Percentiles rank a stretch among this genome's conserved stretches.
These are phyloP conservation scores for Pseudobourletiella spinata DNA, from an alignment of 1,140 invertebrate species.

Conservation along the genomic window DNA sequence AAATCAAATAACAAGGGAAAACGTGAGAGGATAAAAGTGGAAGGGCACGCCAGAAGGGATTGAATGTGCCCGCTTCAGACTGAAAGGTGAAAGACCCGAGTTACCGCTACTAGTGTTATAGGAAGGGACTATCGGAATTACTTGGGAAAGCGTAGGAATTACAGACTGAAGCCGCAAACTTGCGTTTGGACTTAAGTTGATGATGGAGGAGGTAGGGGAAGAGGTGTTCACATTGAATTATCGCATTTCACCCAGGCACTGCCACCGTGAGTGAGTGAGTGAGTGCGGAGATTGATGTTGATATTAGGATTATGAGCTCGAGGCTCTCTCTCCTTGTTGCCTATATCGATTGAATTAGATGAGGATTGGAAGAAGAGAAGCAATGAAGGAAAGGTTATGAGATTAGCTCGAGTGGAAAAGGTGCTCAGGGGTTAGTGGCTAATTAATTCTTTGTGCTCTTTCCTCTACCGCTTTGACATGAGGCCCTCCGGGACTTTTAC, in stretches of 20 bases:
- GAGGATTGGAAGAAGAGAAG: background rate
- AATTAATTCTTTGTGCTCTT: slow-evolving; percentile 18
- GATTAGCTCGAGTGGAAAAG: slow-evolving; percentile 1
- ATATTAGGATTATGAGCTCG: background rate
- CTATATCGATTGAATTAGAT: background rate
- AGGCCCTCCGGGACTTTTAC: slow-evolving; percentile 4
- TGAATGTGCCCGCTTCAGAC: no score
- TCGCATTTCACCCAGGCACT: no score
- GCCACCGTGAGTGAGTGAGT: no score
- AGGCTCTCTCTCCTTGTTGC: no score
- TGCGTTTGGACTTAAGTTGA: background rate
- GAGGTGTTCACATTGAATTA: background rate
- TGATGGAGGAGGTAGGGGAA: background rate
- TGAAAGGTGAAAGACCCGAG: no score
- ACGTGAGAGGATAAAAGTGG: no score
- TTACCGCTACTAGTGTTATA: no score
- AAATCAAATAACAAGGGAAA: no score
- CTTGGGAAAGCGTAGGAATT: no score
- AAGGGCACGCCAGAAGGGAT: no score
- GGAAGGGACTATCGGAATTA: no score
- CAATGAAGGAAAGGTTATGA: slow-evolving; percentile 14
- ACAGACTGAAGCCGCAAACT: no score
- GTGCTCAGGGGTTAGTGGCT: slow-evolving; percentile 1
- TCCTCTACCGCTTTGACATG: slow-evolving; percentile 12
- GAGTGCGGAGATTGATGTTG: background rate